These are phyloP conservation scores for Lepidurus couesii DNA, from an alignment of 1,140 invertebrate genomes.

Conservation along the genomic window DNA sequence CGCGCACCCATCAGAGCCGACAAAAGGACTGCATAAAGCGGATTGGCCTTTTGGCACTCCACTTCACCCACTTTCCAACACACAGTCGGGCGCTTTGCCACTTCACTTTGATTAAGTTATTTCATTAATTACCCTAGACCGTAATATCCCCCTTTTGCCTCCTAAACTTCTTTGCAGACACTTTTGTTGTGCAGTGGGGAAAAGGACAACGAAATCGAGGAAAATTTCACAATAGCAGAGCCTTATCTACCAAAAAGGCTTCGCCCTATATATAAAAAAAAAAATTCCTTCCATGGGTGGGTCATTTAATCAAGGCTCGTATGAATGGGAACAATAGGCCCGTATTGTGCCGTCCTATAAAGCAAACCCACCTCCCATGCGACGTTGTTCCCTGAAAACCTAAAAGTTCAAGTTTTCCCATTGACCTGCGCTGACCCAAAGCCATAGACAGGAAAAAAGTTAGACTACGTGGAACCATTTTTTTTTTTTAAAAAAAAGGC, in stretches of 20 bases:
- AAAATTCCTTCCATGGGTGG: background rate
- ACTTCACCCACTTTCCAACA: background rate
- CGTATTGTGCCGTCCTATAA: background rate
- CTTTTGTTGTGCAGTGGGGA: background rate
- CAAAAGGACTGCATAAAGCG: background rate
- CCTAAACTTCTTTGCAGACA: background rate
- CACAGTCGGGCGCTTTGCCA: slow-evolving; percentile 13
- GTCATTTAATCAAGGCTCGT: slow-evolving; percentile 5
- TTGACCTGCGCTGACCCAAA: background rate
- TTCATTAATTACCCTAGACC: background rate
- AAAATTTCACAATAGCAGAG: background rate
- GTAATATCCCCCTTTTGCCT: background rate
- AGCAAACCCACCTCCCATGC: background rate
- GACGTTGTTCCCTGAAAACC: background rate
- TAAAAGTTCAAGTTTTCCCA: background rate
- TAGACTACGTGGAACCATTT: background rate
- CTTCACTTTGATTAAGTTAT: slow-evolving; percentile 1
- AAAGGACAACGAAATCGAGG: background rate
- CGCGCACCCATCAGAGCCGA: background rate
- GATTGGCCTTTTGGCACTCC: background rate
- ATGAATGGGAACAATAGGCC: background rate
- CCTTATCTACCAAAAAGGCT: background rate
- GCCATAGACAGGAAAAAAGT: background rate
- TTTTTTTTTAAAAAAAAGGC: too few relatives aligned
- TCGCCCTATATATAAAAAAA: background rate